Conservation (phyloP, 2,888 invertebrate genomes). For the Amorpha juglandis region DNA sequence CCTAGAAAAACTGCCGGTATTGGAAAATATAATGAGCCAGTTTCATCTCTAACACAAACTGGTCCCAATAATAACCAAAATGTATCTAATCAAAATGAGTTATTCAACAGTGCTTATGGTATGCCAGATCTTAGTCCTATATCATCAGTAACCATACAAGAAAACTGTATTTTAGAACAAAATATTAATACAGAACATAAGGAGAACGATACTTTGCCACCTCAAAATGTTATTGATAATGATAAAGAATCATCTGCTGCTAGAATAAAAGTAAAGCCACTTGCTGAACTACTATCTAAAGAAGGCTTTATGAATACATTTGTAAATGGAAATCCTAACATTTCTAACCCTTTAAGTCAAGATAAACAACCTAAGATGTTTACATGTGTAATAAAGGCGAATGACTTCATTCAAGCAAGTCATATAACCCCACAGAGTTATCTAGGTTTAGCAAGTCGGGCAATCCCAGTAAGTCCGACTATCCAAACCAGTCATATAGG, state of each 20-base stretch:
- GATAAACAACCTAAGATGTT: background rate
- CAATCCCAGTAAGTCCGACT: background rate
- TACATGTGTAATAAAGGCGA: background rate
- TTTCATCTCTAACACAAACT: background rate
- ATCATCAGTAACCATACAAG: conserved; percentile 55
- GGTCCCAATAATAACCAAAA: background rate
- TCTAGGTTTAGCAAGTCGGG: background rate
- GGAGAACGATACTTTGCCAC: background rate
- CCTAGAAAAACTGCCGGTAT: conserved; percentile 53
- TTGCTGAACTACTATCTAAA: conserved; percentile 66
- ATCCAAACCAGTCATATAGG: background rate
- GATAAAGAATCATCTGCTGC: background rate
- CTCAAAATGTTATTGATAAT: background rate
- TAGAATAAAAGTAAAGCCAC: conserved; percentile 74
- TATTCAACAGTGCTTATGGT: conserved; percentile 27
- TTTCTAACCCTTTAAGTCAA: background rate
- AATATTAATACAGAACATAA: background rate
- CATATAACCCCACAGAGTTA: background rate
- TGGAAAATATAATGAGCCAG: conserved; percentile 30
- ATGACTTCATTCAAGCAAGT: background rate
- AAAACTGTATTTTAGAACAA: background rate
- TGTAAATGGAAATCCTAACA: conserved; percentile 34
- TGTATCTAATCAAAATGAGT: background rate
- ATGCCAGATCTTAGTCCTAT: conserved; percentile 70
- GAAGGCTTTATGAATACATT: conserved; percentile 43